phyloP scores from a whole-genome alignment of 2,888 invertebrate species.

The Bellardia pandia region DNA sequence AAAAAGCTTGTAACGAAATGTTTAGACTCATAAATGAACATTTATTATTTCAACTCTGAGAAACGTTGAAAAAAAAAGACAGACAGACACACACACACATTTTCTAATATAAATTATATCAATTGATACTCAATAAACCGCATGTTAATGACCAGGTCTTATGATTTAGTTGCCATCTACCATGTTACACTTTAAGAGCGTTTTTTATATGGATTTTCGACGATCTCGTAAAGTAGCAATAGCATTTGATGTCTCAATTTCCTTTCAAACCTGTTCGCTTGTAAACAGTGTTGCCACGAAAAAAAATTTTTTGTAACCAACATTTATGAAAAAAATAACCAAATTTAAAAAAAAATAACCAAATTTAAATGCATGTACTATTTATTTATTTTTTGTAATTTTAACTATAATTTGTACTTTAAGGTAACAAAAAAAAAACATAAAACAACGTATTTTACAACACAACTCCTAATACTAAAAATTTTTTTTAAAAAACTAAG shows the following conservation, averaged over 20 bases:
- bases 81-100: not conserved
- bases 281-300: no score
- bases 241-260: conserved; percentile 75
- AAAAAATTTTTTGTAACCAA: no score
- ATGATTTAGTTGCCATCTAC: conserved; percentile 72
- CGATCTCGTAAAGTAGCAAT: conserved; percentile 64
- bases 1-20: not conserved
- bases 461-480: no score
- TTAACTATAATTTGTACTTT: no score
- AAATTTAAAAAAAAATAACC: no score
- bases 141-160: conserved; percentile 71
- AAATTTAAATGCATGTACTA: no score
- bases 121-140: conserved; percentile 72
- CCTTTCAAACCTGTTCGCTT: conserved; percentile 74
- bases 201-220: conserved; percentile 52
- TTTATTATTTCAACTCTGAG: conserved; percentile 13
- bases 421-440: no score
- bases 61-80: conserved; percentile 17
- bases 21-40: conserved; percentile 8
- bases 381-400: no score
- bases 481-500: no score
- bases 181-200: conserved; percentile 69
- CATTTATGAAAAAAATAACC: no score
- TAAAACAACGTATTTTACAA: no score
- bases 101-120: conserved; percentile 66